A percentile compares a stretch with the other conserved stretches of the same genome.
Evolutionary conservation across 2,888 invertebrate genomes (phyloP).

Genomic region (Acronicta alni): DNA sequence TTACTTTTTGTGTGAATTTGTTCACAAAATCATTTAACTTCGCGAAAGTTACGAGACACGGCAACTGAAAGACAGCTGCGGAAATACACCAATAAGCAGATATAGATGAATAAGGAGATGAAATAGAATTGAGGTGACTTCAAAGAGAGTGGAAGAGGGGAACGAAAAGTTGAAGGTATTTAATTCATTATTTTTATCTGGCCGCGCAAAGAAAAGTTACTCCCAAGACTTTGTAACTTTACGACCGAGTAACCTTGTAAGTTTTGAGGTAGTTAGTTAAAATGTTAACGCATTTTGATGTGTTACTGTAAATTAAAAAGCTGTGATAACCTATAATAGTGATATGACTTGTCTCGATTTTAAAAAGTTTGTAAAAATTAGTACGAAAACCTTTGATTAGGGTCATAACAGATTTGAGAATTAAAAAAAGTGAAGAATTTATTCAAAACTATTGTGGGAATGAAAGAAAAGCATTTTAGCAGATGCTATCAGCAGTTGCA

Average conservation of each 20-base stretch:
- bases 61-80: slow-evolving; percentile 35
- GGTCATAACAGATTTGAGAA: slow-evolving; percentile 30
- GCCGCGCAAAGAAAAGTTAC: not conserved
- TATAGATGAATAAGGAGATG: slow-evolving; percentile 3
- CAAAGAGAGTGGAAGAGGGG: slow-evolving; percentile 21
- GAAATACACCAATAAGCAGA: slow-evolving; percentile 44
- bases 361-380: too few relatives aligned
- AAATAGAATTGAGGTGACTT: slow-evolving; percentile 35
- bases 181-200: slow-evolving; percentile 15
- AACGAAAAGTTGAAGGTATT: slow-evolving; percentile 14
- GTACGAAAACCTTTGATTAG: slow-evolving; percentile 28
- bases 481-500: slow-evolving; percentile 41
- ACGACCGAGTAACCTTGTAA: not conserved
- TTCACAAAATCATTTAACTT: slow-evolving; percentile 58
- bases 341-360: too few relatives aligned
- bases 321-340: too few relatives aligned
- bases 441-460: slow-evolving; percentile 32
- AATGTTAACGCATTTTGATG: not conserved
- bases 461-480: slow-evolving; percentile 35
- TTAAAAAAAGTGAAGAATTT: slow-evolving; percentile 32
- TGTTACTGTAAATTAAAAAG: not conserved
- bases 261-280: not conserved
- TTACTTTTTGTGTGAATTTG: slow-evolving; percentile 54
- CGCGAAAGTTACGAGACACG: slow-evolving; percentile 46
- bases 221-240: not conserved